Conservation (phyloP, 2,888 invertebrate genomes). For the Hermaeophaga mercurialis region DNA sequence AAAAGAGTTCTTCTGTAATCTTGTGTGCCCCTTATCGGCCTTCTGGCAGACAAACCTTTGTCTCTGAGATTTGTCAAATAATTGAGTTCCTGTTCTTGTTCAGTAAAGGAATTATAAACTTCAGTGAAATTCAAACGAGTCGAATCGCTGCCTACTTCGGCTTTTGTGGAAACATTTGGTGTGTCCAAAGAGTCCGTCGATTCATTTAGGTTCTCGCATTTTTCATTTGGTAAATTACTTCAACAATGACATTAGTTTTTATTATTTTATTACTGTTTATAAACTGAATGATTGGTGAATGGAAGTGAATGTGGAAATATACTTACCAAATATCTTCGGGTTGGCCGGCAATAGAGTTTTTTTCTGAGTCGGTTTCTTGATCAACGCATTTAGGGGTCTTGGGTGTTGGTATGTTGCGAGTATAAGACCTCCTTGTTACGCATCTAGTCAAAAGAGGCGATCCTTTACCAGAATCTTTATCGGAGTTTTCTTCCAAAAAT, state of each 20-base stretch:
- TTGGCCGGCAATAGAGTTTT: conserved; percentile 14
- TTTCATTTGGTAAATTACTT: conserved; percentile 17
- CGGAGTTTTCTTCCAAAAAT: conserved; percentile 51
- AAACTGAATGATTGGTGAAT: not conserved
- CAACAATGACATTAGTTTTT: too few species aligned
- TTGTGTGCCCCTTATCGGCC: conserved; percentile 43
- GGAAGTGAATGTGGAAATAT: too few species aligned
- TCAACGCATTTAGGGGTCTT: conserved; percentile 51
- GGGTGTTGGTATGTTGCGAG: conserved; percentile 53
- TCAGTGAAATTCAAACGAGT: conserved; percentile 47
- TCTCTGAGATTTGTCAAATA: conserved; percentile 4
- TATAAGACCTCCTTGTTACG: conserved; percentile 53
- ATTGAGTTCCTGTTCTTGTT: conserved; percentile 40
- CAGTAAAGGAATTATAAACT: conserved; percentile 35
- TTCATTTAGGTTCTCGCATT: conserved; percentile 35
- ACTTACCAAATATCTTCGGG: conserved; percentile 14
- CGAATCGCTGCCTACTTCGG: conserved; percentile 48
- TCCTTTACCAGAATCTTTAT: conserved; percentile 48
- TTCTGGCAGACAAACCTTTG: conserved; percentile 42
- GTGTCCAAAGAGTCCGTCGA: conserved; percentile 38
- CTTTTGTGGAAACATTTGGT: conserved; percentile 47
- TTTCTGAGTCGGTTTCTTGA: conserved; percentile 37
- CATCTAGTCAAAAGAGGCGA: conserved; percentile 51
- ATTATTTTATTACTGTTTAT: too few species aligned
- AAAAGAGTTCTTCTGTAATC: conserved; percentile 41